Conservation (phyloP, 2,888 invertebrate genomes). For the Drosophila birchii region DNA sequence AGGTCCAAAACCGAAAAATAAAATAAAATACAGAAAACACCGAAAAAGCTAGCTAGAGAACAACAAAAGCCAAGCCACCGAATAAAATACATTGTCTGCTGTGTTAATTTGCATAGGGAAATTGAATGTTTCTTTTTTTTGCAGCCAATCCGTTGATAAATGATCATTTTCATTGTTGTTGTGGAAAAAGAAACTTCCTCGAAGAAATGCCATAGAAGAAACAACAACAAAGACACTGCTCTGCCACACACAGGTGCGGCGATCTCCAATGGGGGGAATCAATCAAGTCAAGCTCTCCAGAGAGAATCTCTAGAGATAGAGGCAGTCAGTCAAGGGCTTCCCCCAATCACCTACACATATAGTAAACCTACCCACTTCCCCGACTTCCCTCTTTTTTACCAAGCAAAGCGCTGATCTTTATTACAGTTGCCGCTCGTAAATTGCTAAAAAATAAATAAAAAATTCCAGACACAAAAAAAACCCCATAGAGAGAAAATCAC, state of each 20-base stretch:
- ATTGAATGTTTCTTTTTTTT: constrained; percentile 60
- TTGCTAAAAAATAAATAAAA: background rate
- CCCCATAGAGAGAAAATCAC: background rate
- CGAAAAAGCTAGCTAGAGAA: constrained; percentile 16
- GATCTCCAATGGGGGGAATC: constrained; percentile 4
- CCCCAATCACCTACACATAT: constrained; percentile 7
- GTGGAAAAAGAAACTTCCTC: constrained; percentile 20
- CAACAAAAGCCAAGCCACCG: constrained; percentile 25
- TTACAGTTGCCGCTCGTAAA: constrained; percentile 15
- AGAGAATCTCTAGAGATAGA: background rate
- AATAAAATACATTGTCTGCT: constrained; percentile 38
- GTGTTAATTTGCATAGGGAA: constrained; percentile 73
- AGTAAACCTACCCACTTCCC: background rate
- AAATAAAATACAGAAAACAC: constrained; percentile 13
- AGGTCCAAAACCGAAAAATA: constrained; percentile 61
- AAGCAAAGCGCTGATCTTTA: background rate
- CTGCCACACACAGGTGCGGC: constrained; percentile 2
- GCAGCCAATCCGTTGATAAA: constrained; percentile 34
- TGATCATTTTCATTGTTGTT: constrained; percentile 6
- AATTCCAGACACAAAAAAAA: background rate
- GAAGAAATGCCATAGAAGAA: background rate
- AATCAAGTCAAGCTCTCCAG: constrained; percentile 5
- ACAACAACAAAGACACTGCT: background rate
- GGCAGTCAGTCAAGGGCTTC: constrained; percentile 14
- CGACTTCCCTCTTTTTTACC: background rate